Conservation (phyloP, 2,888 invertebrate species). For the Melanotus villosus region DNA sequence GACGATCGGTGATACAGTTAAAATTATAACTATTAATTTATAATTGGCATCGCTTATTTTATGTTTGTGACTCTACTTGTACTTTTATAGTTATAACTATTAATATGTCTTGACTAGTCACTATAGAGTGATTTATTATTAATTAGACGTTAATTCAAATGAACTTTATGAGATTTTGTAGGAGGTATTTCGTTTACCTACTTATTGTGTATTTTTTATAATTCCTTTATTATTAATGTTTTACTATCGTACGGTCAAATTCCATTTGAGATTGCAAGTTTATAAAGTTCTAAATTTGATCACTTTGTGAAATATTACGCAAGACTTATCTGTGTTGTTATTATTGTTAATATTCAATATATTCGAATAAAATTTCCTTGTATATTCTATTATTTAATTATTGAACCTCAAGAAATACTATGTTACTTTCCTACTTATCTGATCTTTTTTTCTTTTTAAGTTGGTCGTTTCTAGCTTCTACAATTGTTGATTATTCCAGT, state of each 20-base stretch:
- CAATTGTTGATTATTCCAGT: too few species aligned
- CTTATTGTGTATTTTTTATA: constrained; percentile 28
- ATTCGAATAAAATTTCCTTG: constrained; percentile 46
- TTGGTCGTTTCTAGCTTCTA: too few species aligned
- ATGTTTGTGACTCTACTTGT: neutral
- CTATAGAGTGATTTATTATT: constrained; percentile 35
- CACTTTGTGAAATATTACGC: constrained; percentile 34
- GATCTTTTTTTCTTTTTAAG: too few species aligned
- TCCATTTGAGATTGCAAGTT: constrained; percentile 28
- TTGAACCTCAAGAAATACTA: too few species aligned
- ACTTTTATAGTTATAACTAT: constrained; percentile 11
- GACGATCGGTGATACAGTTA: constrained; percentile 24
- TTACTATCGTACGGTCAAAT: constrained; percentile 15
- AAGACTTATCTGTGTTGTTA: constrained; percentile 41
- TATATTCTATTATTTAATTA: constrained; percentile 20
- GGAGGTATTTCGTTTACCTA: constrained; percentile 17
- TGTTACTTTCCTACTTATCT: too few species aligned
- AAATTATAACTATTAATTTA: neutral
- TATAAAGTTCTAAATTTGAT: constrained; percentile 36
- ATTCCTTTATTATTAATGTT: constrained; percentile 31
- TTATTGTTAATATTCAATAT: constrained; percentile 42
- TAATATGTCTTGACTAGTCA: constrained; percentile 29
- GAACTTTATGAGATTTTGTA: neutral
- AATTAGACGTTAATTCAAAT: constrained; percentile 14
- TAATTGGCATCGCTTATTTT: neutral